These are phyloP conservation scores for Agrochola lota DNA, from an alignment of 2,888 invertebrate species.

Conservation along the genomic window DNA sequence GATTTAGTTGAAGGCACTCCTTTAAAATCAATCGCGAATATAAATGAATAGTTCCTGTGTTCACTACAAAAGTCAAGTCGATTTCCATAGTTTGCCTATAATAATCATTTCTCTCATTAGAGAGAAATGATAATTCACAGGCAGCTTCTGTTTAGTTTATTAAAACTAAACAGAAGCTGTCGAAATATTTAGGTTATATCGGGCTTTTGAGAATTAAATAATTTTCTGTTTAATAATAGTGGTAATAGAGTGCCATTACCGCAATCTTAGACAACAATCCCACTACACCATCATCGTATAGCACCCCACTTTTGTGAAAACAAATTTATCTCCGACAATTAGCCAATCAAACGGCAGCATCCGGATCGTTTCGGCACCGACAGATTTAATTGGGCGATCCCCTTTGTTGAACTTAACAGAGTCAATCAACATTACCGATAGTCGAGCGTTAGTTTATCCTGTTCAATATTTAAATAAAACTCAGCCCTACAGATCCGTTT, in stretches of 20 bases:
- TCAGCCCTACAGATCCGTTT: conserved; percentile 54
- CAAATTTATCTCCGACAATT: conserved; percentile 64
- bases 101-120: not conserved
- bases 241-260: not conserved
- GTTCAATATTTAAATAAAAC: conserved; percentile 69
- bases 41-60: not conserved
- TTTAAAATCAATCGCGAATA: not conserved
- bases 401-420: conserved; percentile 67
- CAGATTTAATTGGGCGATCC: conserved; percentile 65
- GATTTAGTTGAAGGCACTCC: not conserved
- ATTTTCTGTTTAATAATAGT: not conserved
- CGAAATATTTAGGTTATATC: not conserved
- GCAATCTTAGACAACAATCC: conserved; percentile 38
- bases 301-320: conserved; percentile 59
- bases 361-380: conserved; percentile 55
- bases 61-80: not conserved
- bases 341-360: conserved; percentile 66
- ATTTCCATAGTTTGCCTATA: not conserved
- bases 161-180: not conserved
- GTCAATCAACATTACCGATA: conserved; percentile 68
- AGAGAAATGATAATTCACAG: too few relatives aligned
- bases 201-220: not conserved
- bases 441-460: conserved; percentile 63
- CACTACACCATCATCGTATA: conserved; percentile 44
- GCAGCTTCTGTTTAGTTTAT: too few relatives aligned